Evolutionary conservation across 2,113 vertebrate species (phyloP).

Genomic region (Suncus etruscus): DNA sequence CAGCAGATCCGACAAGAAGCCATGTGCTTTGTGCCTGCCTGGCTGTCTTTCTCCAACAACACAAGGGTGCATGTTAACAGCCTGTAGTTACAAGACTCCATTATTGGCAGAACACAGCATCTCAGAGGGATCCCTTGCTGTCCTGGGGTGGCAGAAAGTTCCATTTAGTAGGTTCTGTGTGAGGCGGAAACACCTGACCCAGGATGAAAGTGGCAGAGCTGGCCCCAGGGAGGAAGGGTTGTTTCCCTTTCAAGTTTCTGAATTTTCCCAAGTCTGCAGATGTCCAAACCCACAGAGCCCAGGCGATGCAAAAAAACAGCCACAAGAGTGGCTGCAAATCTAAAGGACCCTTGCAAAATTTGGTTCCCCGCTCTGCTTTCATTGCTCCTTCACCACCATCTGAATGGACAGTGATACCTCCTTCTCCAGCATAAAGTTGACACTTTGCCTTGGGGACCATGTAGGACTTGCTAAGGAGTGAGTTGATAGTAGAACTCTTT

Average conservation of each 20-base stretch:
- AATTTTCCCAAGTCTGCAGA: slow-evolving; percentile 74
- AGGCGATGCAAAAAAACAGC: slow-evolving; percentile 68
- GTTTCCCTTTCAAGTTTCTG: slow-evolving; percentile 78
- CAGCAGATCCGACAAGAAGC: slow-evolving; percentile 27
- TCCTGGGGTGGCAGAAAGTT: slow-evolving; percentile 63
- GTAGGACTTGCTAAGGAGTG: slow-evolving; percentile 37
- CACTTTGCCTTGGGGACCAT: slow-evolving; percentile 42
- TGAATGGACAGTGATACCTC: slow-evolving; percentile 35
- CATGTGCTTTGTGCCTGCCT: slow-evolving; percentile 45
- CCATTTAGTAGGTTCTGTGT: slow-evolving; percentile 66
- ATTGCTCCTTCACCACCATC: not conserved
- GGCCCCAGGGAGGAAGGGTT: slow-evolving; percentile 68
- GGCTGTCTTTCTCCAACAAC: slow-evolving; percentile 52
- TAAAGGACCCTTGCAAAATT: slow-evolving; percentile 66
- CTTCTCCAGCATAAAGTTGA: slow-evolving; percentile 49
- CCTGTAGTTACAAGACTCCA: slow-evolving; percentile 73
- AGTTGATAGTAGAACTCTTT: not conserved
- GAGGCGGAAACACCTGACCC: too few species aligned
- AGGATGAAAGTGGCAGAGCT: slow-evolving; percentile 72
- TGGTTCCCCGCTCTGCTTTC: slow-evolving; percentile 68
- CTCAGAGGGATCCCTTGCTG: slow-evolving; percentile 72
- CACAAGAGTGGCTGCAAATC: slow-evolving; percentile 69
- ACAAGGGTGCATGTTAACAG: slow-evolving; percentile 68
- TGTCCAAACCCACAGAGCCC: slow-evolving; percentile 66
- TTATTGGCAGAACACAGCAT: slow-evolving; percentile 75